Evolutionary conservation across 2,888 invertebrate species (phyloP).

Genomic region (Branchipolynoe longqiensis): DNA sequence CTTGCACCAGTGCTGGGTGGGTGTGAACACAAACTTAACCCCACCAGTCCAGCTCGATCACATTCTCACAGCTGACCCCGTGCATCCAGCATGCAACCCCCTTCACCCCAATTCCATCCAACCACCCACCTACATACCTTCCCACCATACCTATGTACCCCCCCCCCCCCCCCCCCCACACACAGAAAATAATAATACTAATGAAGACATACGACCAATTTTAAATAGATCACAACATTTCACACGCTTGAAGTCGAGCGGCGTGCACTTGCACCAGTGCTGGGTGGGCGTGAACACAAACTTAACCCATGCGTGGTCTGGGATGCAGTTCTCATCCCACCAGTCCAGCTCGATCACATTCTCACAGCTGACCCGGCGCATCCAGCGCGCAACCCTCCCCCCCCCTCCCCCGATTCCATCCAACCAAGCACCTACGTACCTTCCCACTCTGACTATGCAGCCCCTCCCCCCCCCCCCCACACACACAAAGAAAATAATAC

Average conservation of each 20-base stretch:
- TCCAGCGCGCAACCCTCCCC: constrained; percentile 81
- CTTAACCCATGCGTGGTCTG: constrained; percentile 67
- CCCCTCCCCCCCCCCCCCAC: too few species aligned
- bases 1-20: constrained; percentile 84
- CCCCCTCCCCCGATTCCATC: too few species aligned
- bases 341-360: constrained; percentile 82
- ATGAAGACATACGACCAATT: too few species aligned
- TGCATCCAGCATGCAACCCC: constrained; percentile 81
- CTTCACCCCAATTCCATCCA: constrained; percentile 83
- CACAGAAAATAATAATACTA: too few species aligned
- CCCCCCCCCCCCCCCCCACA: too few species aligned
- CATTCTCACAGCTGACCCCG: constrained; percentile 78
- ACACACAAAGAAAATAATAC: too few species aligned
- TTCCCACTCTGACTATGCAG: too few species aligned
- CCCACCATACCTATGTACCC: too few species aligned
- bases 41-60: constrained; percentile 83
- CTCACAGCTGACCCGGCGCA: constrained; percentile 77
- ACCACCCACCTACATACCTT: too few species aligned
- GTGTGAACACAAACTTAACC: constrained; percentile 81
- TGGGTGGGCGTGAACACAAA: constrained; percentile 83
- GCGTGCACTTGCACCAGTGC: constrained; percentile 83
- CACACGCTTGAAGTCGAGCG: constrained; percentile 82
- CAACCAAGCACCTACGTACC: too few species aligned
- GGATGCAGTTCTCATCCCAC: constrained; percentile 79
- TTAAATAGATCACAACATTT: too few species aligned